These are phyloP conservation scores for Listronotus oregonensis DNA, from an alignment of 1,140 invertebrate species.

Conservation along the genomic window DNA sequence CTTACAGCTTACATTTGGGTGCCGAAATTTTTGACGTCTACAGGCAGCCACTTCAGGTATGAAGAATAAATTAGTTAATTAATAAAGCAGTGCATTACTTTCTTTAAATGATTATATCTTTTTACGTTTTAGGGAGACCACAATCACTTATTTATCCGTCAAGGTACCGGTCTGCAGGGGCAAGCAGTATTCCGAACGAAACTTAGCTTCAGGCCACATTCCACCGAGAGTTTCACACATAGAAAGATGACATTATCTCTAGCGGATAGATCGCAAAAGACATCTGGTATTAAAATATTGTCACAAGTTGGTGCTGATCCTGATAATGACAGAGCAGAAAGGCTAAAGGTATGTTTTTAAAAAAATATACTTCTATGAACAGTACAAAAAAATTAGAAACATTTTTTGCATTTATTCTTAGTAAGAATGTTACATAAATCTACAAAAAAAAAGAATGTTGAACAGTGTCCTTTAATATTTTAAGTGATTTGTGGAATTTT, in stretches of 20 bases:
- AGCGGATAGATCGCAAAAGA: slow-evolving; percentile 95
- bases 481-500: no score
- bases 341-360: slow-evolving; percentile 75
- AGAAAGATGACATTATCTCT: slow-evolving; percentile 98
- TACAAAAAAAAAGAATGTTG: no score
- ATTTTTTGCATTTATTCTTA: no score
- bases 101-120: background rate
- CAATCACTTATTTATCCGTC: slow-evolving; percentile 92
- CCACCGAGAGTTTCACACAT: slow-evolving; percentile 97
- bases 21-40: slow-evolving; percentile 98
- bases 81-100: background rate
- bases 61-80: background rate
- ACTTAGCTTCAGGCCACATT: slow-evolving; percentile 95
- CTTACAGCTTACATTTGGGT: slow-evolving; percentile 95
- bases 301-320: slow-evolving; percentile 94
- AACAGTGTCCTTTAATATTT: no score
- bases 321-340: slow-evolving; percentile 85
- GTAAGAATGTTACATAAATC: no score
- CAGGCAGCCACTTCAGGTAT: slow-evolving; percentile 82
- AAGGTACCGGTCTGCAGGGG: slow-evolving; percentile 96
- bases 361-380: background rate
- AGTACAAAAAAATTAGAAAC: slow-evolving; percentile 2
- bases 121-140: slow-evolving; percentile 75
- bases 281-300: slow-evolving; percentile 94
- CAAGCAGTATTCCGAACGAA: slow-evolving; percentile 97